Evolutionary conservation across 2,888 invertebrate genomes (phyloP), one percentile per base, ranked within the genome.

Genomic region (Drosophila differens): DNA sequence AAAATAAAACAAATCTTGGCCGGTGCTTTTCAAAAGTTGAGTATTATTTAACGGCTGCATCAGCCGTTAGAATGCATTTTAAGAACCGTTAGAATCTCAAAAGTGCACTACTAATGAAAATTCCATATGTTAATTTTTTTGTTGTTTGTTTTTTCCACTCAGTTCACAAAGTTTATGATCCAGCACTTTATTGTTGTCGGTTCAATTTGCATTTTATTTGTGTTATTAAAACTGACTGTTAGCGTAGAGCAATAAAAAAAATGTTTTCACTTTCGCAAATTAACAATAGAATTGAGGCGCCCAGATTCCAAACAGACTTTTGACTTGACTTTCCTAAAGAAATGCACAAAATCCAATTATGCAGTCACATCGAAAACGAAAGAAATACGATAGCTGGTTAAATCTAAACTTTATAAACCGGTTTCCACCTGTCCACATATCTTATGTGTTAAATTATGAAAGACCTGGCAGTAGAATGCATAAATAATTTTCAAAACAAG

Each of bases 221-320:
- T 69, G 49, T 55, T 68, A 64, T 67, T 64, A 71, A 54, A 53
- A 54, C 41, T 55, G 61, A 35, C 52, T 66, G 22, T 70, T 52
- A 35, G 44, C 53, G 35, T 16, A 6, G 32, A 41, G 79, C 41
- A 47, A 73, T 72, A 74, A 62, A 78, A 85, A 77, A 77, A 57
- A 39, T n/a, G 76, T 89, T 90, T 87, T 87, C 91, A 87, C 87
- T 91, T 87, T 90, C 81, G 90, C 91, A 67, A 80, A 76, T 62
- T 52, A 78, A 83, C 86, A 82, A 80, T 70, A 74, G 80, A 80
- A 78, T 80, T 61, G 61, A 60, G 22, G 58, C 14, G 51, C 35
- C 53, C 51, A 37, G 32, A 62, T 60, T 57, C 49, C 19, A 44
- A 62, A 59, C 19, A 67, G 52, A 30, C 28, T 30, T 25, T 30